Evolutionary conservation across 2,797 vertebrate species (phyloP).

Genomic region (Serranus cabrilla): DNA sequence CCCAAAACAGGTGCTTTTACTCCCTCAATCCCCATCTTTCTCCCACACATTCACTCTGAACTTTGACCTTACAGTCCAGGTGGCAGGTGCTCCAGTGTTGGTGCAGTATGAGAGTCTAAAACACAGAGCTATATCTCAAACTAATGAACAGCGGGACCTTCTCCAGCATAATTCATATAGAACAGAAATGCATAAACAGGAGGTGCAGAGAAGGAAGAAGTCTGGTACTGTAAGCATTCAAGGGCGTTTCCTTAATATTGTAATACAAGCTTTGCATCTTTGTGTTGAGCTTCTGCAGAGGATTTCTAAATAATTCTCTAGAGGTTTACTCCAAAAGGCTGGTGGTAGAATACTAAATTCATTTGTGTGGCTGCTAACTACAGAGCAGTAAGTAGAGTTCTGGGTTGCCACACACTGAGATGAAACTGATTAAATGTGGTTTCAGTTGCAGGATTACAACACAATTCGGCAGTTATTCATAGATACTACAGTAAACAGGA

Average conservation of each 20-base stretch:
- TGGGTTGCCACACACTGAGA: slow-evolving; percentile 5
- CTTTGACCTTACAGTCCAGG: slow-evolving; percentile 63
- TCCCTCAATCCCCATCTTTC: slow-evolving; percentile 50
- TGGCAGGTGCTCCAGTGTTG: slow-evolving; percentile 69
- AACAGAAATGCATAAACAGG: slow-evolving; percentile 50
- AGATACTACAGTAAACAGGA: not conserved
- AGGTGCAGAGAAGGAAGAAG: slow-evolving; percentile 36
- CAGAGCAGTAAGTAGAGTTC: not conserved
- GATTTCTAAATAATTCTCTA: not conserved
- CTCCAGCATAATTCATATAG: slow-evolving; percentile 46
- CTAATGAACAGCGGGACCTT: slow-evolving; percentile 33
- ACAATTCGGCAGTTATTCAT: slow-evolving; percentile 1
- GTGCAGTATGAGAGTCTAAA: slow-evolving; percentile 19
- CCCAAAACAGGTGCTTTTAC: slow-evolving; percentile 75
- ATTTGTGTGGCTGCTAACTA: slow-evolving; percentile 12
- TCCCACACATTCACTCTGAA: slow-evolving; percentile 55
- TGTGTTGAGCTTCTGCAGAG: not conserved
- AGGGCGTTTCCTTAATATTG: slow-evolving; percentile 24
- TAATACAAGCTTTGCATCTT: slow-evolving; percentile 22
- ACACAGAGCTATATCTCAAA: slow-evolving; percentile 34
- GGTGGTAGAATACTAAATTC: not conserved
- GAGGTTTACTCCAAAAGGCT: not conserved
- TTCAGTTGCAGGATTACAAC: slow-evolving; percentile 29
- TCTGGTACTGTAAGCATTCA: slow-evolving; percentile 28
- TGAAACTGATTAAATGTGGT: slow-evolving; percentile 43